These are phyloP conservation scores for Myotis findleyi DNA, from an alignment of 2,797 vertebrate species.

Conservation along the genomic window DNA sequence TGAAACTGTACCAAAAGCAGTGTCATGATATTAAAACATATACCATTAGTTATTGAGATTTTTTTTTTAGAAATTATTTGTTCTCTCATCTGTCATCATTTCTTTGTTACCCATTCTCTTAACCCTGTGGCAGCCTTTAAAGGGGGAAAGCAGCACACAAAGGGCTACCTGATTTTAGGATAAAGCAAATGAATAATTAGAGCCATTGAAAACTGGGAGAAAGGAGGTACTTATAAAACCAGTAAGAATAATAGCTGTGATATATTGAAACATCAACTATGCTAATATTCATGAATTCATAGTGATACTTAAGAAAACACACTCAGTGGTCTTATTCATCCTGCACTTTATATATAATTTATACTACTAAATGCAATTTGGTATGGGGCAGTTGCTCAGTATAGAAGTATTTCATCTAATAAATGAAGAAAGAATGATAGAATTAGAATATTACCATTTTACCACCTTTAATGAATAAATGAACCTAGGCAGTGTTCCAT, in stretches of 20 bases:
- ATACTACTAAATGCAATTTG: background rate
- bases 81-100: background rate
- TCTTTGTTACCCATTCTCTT: background rate
- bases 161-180: background rate
- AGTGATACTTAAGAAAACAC: conserved; percentile 3
- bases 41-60: background rate
- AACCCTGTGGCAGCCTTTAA: background rate
- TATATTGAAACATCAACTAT: background rate
- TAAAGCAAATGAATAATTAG: background rate
- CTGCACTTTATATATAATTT: background rate
- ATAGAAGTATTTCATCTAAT: conserved; percentile 21
- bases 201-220: background rate
- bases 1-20: background rate
- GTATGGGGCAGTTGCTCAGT: background rate
- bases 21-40: background rate
- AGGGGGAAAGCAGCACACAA: background rate
- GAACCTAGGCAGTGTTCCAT: background rate
- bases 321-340: background rate
- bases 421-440: conserved; percentile 30
- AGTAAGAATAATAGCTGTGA: background rate
- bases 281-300: conserved; percentile 2
- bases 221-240: background rate
- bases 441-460: conserved; percentile 23
- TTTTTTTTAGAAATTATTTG: background rate
- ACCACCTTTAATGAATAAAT: background rate